Conservation (phyloP, 2,888 invertebrate species). For the Drosophila greeni region DNA sequence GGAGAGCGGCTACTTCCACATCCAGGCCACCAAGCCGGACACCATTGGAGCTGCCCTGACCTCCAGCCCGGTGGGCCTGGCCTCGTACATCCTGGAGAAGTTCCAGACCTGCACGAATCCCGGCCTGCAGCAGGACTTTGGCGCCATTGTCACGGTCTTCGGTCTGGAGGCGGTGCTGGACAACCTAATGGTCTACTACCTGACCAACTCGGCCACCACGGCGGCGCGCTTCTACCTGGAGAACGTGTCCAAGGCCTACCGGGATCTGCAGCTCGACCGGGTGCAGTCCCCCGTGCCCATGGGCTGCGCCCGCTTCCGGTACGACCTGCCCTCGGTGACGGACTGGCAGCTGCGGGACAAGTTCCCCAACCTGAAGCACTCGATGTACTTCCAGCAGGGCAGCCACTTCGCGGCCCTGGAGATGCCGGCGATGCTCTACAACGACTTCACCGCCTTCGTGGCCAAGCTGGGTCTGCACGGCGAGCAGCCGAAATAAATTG, state of each 20-base stretch:
- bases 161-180: constrained; percentile 82
- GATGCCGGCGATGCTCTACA: constrained; percentile 84
- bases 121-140: constrained; percentile 79
- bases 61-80: constrained; percentile 86
- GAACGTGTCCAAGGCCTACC: constrained; percentile 69
- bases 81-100: constrained; percentile 93
- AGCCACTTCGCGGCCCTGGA: constrained; percentile 94
- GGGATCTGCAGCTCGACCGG: constrained; percentile 75
- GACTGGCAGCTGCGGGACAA: constrained; percentile 82
- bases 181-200: constrained; percentile 90
- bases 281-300: constrained; percentile 84
- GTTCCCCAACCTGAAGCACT: constrained; percentile 84
- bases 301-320: constrained; percentile 85
- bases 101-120: constrained; percentile 87
- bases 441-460: constrained; percentile 84
- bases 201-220: constrained; percentile 84
- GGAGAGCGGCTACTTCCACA: constrained; percentile 84
- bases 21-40: constrained; percentile 94
- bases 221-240: constrained; percentile 86
- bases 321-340: constrained; percentile 83
- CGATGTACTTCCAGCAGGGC: constrained; percentile 83
- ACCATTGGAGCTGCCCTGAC: constrained; percentile 83
- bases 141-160: constrained; percentile 78
- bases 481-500: constrained; percentile 16
- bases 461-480: constrained; percentile 67